Base-by-base conservation (phyloP, 2,888 invertebrate species). In the Hermaeophaga mercurialis region DNA sequence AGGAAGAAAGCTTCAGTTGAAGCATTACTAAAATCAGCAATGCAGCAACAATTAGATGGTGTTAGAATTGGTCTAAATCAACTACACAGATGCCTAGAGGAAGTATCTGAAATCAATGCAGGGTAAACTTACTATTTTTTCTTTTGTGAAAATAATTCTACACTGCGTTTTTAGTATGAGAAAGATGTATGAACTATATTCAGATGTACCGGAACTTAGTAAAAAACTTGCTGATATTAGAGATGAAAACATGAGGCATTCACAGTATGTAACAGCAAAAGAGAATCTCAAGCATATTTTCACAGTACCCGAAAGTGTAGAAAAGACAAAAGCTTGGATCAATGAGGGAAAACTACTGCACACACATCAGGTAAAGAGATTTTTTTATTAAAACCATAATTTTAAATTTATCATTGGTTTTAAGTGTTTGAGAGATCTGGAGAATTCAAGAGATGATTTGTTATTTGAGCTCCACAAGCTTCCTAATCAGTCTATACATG, bases 231-330 rank as follows among this genome's bases (percentile, higher is more conserved):
- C 90, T 73, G 86, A 89, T 38, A 91, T 98, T 0, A 83, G 94
- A 18, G 92, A 94, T 63, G 97, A 98, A 77, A 96, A 96, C 74
- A 90, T 91, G 66, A 86, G 90, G 14, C 96, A 98, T 78, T 96
- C 96, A 0, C 98, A 96, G 74, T 95, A 96, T 78, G 96, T 95
- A 1, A 96, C 97, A 1, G 98, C 98, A 0, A 95, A 94, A 83
- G 97, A 99, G 73, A 99, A 99, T 74, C 81, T 99, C 19, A 97
- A 96, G 75, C 96, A 98, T 73, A 96, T 99, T 62, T 97, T 98
- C 71, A 96, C 95, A 38, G 96, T 98, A 1, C 96, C 96, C 7
- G 95, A 96, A 70, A 96, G 94, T 78, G 94, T 98, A 0, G 90
- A 93, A 52, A 95, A 94, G 77, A 96, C 97, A 0, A 90, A 94